Evolutionary conservation across 2,113 vertebrate species (phyloP), one percentile per base, ranked within the genome.

Genomic region (Notarius quadriscutis): DNA sequence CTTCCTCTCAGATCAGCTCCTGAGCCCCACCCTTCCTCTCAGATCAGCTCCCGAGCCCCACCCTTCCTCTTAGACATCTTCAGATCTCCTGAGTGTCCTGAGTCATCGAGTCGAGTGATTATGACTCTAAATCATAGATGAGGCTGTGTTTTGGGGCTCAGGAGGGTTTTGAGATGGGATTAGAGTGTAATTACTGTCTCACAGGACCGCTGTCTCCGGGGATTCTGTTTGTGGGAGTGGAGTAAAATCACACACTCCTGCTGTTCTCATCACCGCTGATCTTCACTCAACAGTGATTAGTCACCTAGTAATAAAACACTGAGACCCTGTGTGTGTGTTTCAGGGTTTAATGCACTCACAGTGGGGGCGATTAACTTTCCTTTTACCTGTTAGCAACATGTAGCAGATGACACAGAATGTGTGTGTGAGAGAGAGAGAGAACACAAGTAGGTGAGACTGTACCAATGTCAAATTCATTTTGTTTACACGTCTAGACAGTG

Each of bases 401-500:
- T 9, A 63, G 8, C 7, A 62, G 20, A 67, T 1, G 3, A 25
- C 22, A 67, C 25, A 11, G 41, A 41, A 41, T 75, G 86, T 86
- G 86, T 83, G 75, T 53, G 78, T 34, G 58, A n/a, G n/a, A n/a
- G n/a, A 34, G 57, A 69, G 67, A 60, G 77, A 62, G 22, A 67
- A 63, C 60, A 17, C 15, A 27, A 81, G 71, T 34, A 4, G 8
- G 34, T 5, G 3, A 60, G n/a, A 62, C 74, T 63, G 55, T 58
- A 82, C 79, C n/a, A 55, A 58, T 63, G 75, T 87, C 83, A 75
- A 79, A 87, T 85, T 81, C 72, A 78, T 60, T 53, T 53, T 87
- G 89, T 90, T 90, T 90, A 87, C 81, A 63, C 17, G 6, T 85
- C 62, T 34, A 88, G 90, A 85, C 88, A 86, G n/a, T 89, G 86